Base-by-base conservation (phyloP, 2,113 vertebrate species). In the Anas platyrhynchos region DNA sequence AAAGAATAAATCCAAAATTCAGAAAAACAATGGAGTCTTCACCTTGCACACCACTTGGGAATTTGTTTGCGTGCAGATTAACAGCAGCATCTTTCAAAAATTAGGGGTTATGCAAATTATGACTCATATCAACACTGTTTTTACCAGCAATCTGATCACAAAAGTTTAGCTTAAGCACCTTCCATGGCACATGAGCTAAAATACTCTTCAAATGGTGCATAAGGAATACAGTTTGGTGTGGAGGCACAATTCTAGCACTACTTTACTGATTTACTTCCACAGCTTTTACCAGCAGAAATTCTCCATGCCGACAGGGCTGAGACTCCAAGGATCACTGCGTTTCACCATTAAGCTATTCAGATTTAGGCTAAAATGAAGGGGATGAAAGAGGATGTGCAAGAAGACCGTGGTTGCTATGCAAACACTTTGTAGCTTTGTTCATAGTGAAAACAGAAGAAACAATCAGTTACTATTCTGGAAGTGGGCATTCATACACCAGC, bases 381-480 rank as follows among this genome's bases (percentile, higher is more conserved):
- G 15, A 44, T 63, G 43, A 86, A 73, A 88, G 34, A 71, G 23
- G 25, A 84, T 85, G 81, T 85, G 71, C 71, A 93, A 89, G 88
- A 94, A 74, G 74, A 87, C 75, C 62, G 55, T 31, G 62, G 29
- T 34, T 86, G 46, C 88, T 87, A 54, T 25, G 74, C 59, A 95
- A 87, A 84, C 50, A 67, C 46, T 93, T 93, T n/a, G 46, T 58
- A 79, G 8, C 13, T 16, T 76, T 85, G 82, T 82, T 58, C 25
- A 17, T 63, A 77, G 32, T 8, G 55, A 73, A 67, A 46, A 82
- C 23, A 43, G 54, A 91, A 76, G 41, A 75, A 83, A 87, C 1
- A 6, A 50, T 44, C 13, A 84, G n/a, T 48, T 78, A 21, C 32
- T 81, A 29, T 29, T 89, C 50, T 73, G 44, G 75, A 93, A 55